Evolutionary conservation across 37 sponge, comb jelly and placozoan genomes (phyloP).

Genomic region (Cliona cf. orientalis): DNA sequence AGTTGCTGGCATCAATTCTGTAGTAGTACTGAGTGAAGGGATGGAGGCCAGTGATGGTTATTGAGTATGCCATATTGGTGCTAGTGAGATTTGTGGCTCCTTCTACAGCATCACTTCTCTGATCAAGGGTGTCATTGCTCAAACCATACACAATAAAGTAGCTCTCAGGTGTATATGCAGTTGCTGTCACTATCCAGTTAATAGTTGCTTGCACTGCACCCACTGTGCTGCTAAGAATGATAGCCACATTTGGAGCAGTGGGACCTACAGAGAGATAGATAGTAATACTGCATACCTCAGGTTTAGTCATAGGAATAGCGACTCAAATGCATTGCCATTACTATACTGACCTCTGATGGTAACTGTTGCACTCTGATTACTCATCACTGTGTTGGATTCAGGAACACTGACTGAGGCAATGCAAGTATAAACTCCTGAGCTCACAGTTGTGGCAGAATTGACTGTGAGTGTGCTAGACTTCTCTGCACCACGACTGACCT

Average conservation of each 20-base stretch:
- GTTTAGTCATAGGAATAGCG: not conserved
- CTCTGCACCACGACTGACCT: not conserved
- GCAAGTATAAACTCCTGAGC: conserved; percentile 5
- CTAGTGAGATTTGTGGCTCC: conserved; percentile 12
- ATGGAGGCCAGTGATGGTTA: not conserved
- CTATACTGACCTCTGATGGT: conserved; percentile 8
- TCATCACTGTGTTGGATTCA: conserved; percentile 2
- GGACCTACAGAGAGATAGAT: conserved; percentile 5
- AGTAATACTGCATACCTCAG: not conserved
- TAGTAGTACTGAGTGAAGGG: conserved; percentile 27
- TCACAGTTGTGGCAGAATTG: not conserved
- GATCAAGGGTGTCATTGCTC: not conserved
- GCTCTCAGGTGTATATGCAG: conserved; percentile 26
- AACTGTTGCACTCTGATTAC: not conserved
- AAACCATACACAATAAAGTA: conserved; percentile 25
- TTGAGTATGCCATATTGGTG: not conserved
- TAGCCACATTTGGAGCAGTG: not conserved
- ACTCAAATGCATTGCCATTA: not conserved
- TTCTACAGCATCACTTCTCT: conserved; percentile 7
- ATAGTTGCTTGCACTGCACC: not conserved
- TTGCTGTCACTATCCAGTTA: conserved; percentile 16
- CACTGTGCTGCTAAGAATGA: not conserved
- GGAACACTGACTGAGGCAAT: conserved; percentile 1
- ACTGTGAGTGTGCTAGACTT: not conserved
- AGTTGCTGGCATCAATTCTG: conserved; percentile 19